Percentiles rank a stretch among this genome's conserved stretches.
Conservation (phyloP, 2,797 vertebrate genomes). For the Labroides dimidiatus region DNA sequence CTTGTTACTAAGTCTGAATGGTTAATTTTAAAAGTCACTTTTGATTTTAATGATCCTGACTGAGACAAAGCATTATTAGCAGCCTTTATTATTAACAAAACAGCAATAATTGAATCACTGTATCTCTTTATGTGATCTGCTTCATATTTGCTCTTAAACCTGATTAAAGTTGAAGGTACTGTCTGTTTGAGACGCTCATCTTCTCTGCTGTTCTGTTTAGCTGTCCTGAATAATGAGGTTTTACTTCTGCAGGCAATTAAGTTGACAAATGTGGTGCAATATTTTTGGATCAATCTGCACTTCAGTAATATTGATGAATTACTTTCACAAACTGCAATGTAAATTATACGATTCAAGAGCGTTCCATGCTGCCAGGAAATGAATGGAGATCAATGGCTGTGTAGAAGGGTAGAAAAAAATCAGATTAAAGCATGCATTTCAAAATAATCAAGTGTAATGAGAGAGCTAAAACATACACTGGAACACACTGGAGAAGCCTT, state of each 20-base stretch:
- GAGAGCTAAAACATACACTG: neutral
- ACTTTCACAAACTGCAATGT: constrained; percentile 19
- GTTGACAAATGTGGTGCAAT: neutral
- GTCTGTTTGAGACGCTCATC: neutral
- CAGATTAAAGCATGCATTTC: neutral
- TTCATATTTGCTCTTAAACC: too few species aligned
- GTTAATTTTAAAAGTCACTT: neutral
- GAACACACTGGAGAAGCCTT: neutral
- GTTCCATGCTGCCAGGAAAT: constrained; percentile 8
- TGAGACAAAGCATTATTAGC: too few species aligned
- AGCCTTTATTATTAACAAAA: too few species aligned
- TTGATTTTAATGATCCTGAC: neutral
- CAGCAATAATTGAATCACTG: too few species aligned
- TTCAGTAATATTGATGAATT: neutral
- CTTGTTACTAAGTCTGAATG: neutral
- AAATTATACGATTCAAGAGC: neutral
- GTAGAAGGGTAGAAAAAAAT: neutral
- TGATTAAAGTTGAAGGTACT: too few species aligned
- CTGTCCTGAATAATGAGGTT: neutral
- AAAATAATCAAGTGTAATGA: neutral
- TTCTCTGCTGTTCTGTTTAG: neutral
- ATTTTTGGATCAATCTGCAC: neutral
- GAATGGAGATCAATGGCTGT: constrained; percentile 8
- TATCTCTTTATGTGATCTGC: too few species aligned
- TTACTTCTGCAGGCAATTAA: constrained; percentile 1